phyloP scores from a whole-genome alignment of 2,797 vertebrate species.

The Cuculus canorus region DNA sequence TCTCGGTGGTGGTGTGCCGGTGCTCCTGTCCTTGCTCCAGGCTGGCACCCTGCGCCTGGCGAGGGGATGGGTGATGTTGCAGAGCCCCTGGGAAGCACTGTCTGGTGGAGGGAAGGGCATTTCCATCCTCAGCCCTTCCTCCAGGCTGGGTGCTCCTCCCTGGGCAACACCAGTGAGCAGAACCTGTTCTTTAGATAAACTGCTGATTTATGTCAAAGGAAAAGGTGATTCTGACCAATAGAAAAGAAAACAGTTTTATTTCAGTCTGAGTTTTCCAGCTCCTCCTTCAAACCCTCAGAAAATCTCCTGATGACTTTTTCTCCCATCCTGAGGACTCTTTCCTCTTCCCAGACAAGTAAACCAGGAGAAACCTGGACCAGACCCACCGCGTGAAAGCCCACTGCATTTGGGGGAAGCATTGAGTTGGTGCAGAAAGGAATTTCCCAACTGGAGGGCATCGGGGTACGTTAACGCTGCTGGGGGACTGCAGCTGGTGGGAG shows the following conservation, averaged over 20 bases:
- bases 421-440: background rate
- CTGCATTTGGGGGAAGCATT: rapidly evolving
- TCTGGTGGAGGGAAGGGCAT: background rate
- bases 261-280: background rate
- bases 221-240: background rate
- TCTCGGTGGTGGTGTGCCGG: background rate
- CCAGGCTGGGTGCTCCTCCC: background rate
- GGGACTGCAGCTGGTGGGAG: background rate
- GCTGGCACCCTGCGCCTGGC: background rate
- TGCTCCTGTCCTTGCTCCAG: background rate
- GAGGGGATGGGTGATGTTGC: too few species aligned
- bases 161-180: background rate
- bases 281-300: background rate
- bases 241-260: background rate
- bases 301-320: background rate
- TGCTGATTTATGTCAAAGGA: background rate
- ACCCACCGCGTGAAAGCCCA: background rate
- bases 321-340: background rate
- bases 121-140: background rate
- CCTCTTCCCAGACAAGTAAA: background rate
- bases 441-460: rapidly evolving
- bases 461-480: too few species aligned
- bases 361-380: background rate
- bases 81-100: background rate
- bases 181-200: background rate